Conservation (phyloP, 2,113 vertebrate species). For the Ammospiza nelsoni region DNA sequence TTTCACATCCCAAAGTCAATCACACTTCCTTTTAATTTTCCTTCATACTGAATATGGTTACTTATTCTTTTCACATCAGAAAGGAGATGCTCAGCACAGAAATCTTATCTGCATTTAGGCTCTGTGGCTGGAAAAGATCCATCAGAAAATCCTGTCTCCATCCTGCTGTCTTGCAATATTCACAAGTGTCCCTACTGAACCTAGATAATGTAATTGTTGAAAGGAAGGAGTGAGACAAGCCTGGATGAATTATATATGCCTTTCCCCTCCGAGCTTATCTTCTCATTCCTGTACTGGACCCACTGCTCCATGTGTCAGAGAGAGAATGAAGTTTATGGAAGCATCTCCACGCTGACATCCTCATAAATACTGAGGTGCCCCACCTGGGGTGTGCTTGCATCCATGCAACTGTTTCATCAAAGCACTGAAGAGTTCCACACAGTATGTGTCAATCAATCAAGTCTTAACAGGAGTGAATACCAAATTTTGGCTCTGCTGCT, state of each 20-base stretch:
- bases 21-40: not conserved
- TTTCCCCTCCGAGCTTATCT: not conserved
- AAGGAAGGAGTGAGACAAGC: not conserved
- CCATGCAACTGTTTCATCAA: not conserved
- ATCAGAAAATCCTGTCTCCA: not conserved
- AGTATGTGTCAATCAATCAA: not conserved
- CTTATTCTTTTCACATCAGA: not conserved
- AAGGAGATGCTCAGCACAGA: not conserved
- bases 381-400: not conserved
- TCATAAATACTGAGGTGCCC: not conserved
- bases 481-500: not conserved
- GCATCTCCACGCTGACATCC: not conserved
- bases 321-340: conserved; percentile 10
- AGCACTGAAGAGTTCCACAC: not conserved
- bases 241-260: conserved; percentile 27
- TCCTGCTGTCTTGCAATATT: not conserved
- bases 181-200: not conserved
- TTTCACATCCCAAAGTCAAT: not conserved
- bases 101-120: not conserved
- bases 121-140: not conserved
- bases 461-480: not conserved
- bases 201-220: not conserved
- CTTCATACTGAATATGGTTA: not conserved
- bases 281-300: not conserved
- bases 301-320: not conserved